Percentiles rank a stretch among this genome's conserved stretches.
Evolutionary conservation across 2,113 vertebrate species (phyloP).

Genomic region (Ardeotis arabs): DNA sequence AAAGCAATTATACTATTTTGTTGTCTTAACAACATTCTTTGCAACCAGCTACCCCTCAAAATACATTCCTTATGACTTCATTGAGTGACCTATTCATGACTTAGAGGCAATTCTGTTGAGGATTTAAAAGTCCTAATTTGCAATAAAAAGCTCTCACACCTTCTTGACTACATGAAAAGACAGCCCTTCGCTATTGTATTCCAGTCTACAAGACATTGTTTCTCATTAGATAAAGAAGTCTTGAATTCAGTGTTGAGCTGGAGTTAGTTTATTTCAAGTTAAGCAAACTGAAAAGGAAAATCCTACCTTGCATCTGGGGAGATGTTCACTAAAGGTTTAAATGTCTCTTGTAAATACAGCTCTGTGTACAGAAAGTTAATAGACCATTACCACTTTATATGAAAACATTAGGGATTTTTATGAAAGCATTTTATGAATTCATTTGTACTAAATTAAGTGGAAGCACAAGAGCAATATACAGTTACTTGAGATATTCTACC

Average conservation of each 20-base stretch:
- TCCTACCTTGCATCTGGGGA: slow-evolving; percentile 94
- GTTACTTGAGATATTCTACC: neutral
- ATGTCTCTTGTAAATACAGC: slow-evolving; percentile 98
- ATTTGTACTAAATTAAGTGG: neutral
- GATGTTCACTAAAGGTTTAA: slow-evolving; percentile 98
- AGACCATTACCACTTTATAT: slow-evolving; percentile 24
- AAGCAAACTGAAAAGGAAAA: slow-evolving; percentile 2
- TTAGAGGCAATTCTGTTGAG: neutral
- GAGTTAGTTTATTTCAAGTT: neutral
- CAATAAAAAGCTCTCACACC: neutral
- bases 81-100: neutral
- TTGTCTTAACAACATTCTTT: neutral
- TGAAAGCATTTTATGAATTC: neutral
- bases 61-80: neutral
- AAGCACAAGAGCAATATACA: neutral
- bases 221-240: neutral
- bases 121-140: too few relatives aligned
- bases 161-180: neutral
- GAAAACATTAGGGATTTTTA: neutral
- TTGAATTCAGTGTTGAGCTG: neutral
- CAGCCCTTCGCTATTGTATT: neutral
- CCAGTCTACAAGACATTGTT: neutral
- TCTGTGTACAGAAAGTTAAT: slow-evolving; percentile 78
- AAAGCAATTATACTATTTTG: neutral
- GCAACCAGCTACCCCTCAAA: neutral